Base-by-base conservation (phyloP, 2,888 invertebrate species). In the Thereva nobilitata region DNA sequence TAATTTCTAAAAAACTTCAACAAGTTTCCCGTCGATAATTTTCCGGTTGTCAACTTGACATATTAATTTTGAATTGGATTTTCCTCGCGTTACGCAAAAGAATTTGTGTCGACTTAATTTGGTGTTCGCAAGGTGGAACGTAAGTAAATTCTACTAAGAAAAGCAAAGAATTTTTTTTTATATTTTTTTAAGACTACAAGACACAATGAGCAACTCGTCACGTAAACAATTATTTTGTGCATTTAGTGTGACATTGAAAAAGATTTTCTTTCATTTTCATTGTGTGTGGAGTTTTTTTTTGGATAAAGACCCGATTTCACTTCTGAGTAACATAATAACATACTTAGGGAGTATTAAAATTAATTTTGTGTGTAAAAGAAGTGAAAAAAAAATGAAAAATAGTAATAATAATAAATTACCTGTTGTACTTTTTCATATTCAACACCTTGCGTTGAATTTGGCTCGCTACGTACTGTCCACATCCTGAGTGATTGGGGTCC, bases 401-500 rank as follows among this genome's bases (percentile, higher is more conserved):
- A 63, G 23, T 44, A 40, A 67, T 65, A 71, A 59, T 53, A 59
- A 63, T 82, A 59, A 59, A 87, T 86, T 80, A 91, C 92, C 84
- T 89, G 84, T 64, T 85, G 84, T 76, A 91, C 82, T 82, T 92
- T 91, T 72, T 91, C 87, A 77, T 93, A 91, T 74, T 90, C 87
- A 49, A 93, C 87, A 23, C 91, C 91, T 75, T 91, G 89, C 66
- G 91, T 90, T 72, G 88, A 86, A 67, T 91, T 88, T 53, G 88
- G 86, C 76, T 92, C 92, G 59, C 88, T 88, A 74, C 89, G 86
- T 70, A 90, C 92, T 69, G 87, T 87, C 88, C 91, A 93, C 84
- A 95, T 86, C 78, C 90, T 90, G 77, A 95, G 79, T 66, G 76
- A 74, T 53, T 79, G 76, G 9, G 80, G 76, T 23, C 91, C 89